A percentile compares a stretch with the other conserved stretches of the same genome.
phyloP scores from a whole-genome alignment of 2,113 vertebrate genomes.

The Hypanus sabinus region DNA sequence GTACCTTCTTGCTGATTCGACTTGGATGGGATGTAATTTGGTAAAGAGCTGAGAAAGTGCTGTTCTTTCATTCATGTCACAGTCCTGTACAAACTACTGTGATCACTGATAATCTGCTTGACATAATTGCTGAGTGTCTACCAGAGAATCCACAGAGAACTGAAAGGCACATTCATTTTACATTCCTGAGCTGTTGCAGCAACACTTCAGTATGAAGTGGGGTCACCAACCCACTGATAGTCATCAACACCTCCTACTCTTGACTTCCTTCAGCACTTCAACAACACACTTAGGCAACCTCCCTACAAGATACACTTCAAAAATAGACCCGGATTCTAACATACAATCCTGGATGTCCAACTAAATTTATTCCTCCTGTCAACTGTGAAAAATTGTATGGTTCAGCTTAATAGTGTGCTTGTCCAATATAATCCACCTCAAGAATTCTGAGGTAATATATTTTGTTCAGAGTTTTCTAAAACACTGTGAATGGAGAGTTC shows the following conservation, averaged over 20 bases:
- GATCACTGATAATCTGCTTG: constrained; percentile 15
- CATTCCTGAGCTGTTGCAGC: constrained; percentile 1
- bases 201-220: constrained; percentile 33
- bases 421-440: background rate
- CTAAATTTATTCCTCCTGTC: constrained; percentile 6
- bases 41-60: background rate
- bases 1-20: background rate
- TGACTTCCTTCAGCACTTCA: constrained; percentile 20
- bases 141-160: background rate
- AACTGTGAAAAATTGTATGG: background rate
- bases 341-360: constrained; percentile 1
- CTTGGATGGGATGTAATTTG: background rate
- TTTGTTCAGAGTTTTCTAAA: background rate
- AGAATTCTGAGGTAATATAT: constrained; percentile 11
- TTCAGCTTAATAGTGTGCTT: background rate
- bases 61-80: background rate
- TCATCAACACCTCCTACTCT: constrained; percentile 30
- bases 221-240: constrained; percentile 27
- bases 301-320: background rate
- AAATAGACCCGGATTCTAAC: background rate
- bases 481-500: background rate
- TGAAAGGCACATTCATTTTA: background rate
- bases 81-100: background rate
- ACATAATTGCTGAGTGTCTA: background rate
- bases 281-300: constrained; percentile 15